Conservation (phyloP, 2,888 invertebrate genomes). For the Hypena proboscidalis region DNA sequence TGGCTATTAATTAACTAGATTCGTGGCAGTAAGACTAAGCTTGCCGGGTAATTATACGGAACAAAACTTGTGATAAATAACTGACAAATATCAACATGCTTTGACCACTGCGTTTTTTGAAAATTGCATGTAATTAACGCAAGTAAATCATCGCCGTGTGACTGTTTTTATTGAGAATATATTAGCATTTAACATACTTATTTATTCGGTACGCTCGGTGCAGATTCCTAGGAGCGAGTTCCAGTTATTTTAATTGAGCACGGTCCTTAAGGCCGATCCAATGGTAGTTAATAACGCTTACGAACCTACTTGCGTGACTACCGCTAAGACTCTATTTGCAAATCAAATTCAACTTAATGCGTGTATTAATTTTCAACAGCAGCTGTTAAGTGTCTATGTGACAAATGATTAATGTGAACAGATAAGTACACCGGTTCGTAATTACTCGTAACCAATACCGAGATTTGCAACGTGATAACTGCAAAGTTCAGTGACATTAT, state of each 20-base stretch:
- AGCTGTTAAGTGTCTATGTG: slow-evolving; percentile 54
- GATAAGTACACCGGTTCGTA: slow-evolving; percentile 57
- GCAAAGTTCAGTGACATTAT: slow-evolving; percentile 44
- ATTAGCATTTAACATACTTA: slow-evolving; percentile 58
- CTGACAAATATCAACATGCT: slow-evolving; percentile 17
- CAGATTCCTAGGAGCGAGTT: slow-evolving; percentile 59
- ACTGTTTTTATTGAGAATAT: slow-evolving; percentile 53
- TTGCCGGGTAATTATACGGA: slow-evolving; percentile 21
- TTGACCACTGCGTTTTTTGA: slow-evolving; percentile 13
- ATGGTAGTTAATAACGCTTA: slow-evolving; percentile 49
- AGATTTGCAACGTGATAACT: slow-evolving; percentile 49
- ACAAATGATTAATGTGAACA: slow-evolving; percentile 65
- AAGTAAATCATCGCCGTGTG: slow-evolving; percentile 26
- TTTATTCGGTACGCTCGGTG: slow-evolving; percentile 35
- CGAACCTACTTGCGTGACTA: slow-evolving; percentile 55
- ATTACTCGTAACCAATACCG: slow-evolving; percentile 54
- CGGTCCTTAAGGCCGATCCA: slow-evolving; percentile 48
- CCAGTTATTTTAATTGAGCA: slow-evolving; percentile 62
- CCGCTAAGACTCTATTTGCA: slow-evolving; percentile 61
- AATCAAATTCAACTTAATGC: slow-evolving; percentile 67
- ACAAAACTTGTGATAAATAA: slow-evolving; percentile 31
- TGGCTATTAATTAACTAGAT: slow-evolving; percentile 38
- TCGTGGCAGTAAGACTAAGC: slow-evolving; percentile 23
- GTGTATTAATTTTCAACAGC: slow-evolving; percentile 63
- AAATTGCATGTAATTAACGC: slow-evolving; percentile 16